A percentile compares a stretch with the other conserved stretches of the same genome.
These are phyloP conservation scores for Todiramphus saurophagus DNA, from an alignment of 2,113 vertebrate genomes.

Conservation along the genomic window DNA sequence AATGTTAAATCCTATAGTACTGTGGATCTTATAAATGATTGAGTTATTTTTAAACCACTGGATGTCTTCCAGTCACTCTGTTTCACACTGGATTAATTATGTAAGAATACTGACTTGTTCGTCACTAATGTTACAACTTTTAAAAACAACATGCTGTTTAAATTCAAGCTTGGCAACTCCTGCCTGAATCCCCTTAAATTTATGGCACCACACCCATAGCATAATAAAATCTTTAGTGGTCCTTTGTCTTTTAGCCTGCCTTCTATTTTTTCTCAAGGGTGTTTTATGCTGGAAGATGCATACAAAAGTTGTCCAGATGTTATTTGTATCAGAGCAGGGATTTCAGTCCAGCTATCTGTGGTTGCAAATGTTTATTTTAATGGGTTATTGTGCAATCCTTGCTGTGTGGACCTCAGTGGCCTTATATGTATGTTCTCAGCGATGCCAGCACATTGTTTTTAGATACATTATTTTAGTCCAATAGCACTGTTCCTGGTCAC, in stretches of 20 bases:
- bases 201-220: constrained; percentile 86
- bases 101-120: constrained; percentile 84
- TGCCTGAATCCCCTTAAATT: constrained; percentile 80
- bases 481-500: constrained; percentile 62
- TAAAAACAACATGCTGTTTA: constrained; percentile 87
- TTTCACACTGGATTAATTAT: constrained; percentile 87
- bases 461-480: constrained; percentile 66
- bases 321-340: constrained; percentile 83
- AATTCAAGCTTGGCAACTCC: constrained; percentile 85
- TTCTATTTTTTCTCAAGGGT: constrained; percentile 84
- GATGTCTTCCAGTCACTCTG: constrained; percentile 77
- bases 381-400: constrained; percentile 83
- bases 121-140: constrained; percentile 83
- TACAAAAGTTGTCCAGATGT: constrained; percentile 87
- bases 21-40: constrained; percentile 76
- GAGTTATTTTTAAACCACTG: constrained; percentile 85
- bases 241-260: constrained; percentile 81
- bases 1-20: constrained; percentile 76
- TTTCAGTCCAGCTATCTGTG: constrained; percentile 84
- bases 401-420: constrained; percentile 75
- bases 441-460: constrained; percentile 75
- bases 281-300: constrained; percentile 86
- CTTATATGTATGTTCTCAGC: constrained; percentile 74
- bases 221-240: constrained; percentile 86
- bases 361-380: constrained; percentile 87